phyloP scores from a whole-genome alignment of 2,113 vertebrate genomes.

The Alaudala cheleensis region DNA sequence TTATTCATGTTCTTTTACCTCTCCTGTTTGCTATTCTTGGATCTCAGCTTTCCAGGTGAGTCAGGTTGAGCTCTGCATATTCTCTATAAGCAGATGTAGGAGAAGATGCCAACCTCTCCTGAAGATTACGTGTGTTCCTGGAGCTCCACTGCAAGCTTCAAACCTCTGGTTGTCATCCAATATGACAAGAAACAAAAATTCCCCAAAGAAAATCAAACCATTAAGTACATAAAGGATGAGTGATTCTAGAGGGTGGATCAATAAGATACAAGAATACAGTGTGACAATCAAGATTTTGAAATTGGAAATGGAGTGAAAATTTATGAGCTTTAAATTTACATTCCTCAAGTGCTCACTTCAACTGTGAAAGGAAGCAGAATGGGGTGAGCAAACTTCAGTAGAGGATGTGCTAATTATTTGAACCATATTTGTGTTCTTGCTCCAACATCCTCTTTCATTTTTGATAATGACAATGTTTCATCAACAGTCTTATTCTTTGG shows the following conservation, averaged over 20 bases:
- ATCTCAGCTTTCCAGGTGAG: background rate
- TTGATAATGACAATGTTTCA: background rate
- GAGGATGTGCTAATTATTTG: background rate
- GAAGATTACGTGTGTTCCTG: background rate
- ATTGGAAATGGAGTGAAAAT: background rate
- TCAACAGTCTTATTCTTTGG: background rate
- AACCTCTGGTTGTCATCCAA: background rate
- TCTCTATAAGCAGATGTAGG: background rate
- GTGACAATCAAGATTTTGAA: background rate
- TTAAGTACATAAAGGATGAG: background rate
- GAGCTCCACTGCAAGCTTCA: background rate
- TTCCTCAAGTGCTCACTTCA: background rate
- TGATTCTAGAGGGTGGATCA: background rate
- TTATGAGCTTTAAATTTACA: background rate
- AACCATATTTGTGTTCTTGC: background rate
- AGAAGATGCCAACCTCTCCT: background rate
- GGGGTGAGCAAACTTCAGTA: background rate
- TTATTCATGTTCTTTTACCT: background rate
- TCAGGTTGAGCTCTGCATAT: fast-evolving
- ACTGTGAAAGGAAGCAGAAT: background rate
- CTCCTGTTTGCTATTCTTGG: background rate
- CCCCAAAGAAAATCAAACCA: background rate
- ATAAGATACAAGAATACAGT: background rate
- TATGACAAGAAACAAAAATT: background rate
- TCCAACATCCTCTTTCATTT: background rate